Evolutionary conservation across 2,888 invertebrate species (phyloP).

Genomic region (Heliconius erato): DNA sequence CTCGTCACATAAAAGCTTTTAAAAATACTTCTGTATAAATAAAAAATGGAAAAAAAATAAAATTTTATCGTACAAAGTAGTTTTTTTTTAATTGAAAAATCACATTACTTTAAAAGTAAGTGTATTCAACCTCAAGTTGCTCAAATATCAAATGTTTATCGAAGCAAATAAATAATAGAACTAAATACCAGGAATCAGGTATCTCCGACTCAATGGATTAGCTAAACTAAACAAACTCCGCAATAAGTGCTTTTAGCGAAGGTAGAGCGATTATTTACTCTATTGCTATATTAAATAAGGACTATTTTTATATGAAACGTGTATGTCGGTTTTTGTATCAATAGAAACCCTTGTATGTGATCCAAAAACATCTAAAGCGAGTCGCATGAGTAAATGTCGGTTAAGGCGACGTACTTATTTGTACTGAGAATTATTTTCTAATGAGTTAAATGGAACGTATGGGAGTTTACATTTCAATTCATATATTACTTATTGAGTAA

Average conservation of each 20-base stretch:
- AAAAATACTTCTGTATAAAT: background rate
- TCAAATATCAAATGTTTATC: conserved; percentile 59
- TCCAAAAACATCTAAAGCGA: conserved; percentile 76
- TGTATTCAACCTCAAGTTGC: conserved; percentile 25
- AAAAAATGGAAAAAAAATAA: conserved; percentile 42
- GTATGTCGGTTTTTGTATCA: conserved; percentile 60
- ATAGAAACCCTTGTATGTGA: conserved; percentile 74
- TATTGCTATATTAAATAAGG: conserved; percentile 25
- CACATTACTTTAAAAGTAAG: conserved; percentile 17
- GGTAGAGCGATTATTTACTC: conserved; percentile 11
- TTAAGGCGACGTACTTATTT: conserved; percentile 59
- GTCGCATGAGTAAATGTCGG: conserved; percentile 70
- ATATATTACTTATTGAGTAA: background rate
- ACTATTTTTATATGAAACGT: conserved; percentile 15
- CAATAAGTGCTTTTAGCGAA: conserved; percentile 47
- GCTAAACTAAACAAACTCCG: conserved; percentile 59
- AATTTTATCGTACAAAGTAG: background rate
- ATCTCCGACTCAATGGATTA: conserved; percentile 58
- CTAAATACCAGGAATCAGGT: conserved; percentile 57
- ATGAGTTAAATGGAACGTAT: conserved; percentile 1
- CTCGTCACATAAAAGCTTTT: background rate
- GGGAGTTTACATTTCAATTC: background rate
- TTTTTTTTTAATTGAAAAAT: background rate
- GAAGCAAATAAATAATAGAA: conserved; percentile 60
- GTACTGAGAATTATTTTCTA: conserved; percentile 3